A percentile compares a stretch with the other conserved stretches of the same genome.
phyloP scores from a whole-genome alignment of 2,113 vertebrate species.

The Monarcha castaneiventris region DNA sequence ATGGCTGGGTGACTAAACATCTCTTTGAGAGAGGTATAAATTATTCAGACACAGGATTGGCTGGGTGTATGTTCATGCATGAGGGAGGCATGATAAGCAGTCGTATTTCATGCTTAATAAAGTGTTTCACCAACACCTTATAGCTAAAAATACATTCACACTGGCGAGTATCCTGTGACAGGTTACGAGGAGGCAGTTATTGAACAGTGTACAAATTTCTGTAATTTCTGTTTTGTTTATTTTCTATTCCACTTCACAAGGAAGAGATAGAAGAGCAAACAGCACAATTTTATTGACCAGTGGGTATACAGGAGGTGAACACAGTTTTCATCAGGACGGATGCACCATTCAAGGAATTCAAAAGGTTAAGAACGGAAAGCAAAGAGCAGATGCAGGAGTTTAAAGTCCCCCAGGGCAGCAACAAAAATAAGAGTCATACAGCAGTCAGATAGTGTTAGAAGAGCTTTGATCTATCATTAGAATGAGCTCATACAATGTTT shows the following conservation, averaged over 20 bases:
- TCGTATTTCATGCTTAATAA: conserved; percentile 14
- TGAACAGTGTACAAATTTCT: background rate
- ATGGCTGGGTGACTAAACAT: background rate
- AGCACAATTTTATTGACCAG: background rate
- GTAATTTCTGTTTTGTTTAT: background rate
- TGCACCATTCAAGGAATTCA: background rate
- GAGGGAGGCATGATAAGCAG: background rate
- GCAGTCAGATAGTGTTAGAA: background rate
- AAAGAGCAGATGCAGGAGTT: background rate
- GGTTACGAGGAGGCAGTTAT: background rate
- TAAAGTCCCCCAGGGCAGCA: background rate
- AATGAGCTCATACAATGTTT: background rate
- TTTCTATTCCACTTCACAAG: background rate
- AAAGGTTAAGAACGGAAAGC: background rate
- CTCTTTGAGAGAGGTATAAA: background rate
- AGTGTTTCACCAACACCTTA: background rate
- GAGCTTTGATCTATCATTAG: background rate
- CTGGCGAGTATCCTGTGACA: background rate
- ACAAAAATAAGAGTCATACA: background rate
- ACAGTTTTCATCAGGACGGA: background rate
- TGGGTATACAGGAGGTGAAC: background rate
- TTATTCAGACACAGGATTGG: background rate
- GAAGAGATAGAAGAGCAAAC: background rate
- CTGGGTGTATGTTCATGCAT: background rate
- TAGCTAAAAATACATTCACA: background rate